Conservation (phyloP, 2,797 vertebrate species). For the Pipistrellus pygmaeus region DNA sequence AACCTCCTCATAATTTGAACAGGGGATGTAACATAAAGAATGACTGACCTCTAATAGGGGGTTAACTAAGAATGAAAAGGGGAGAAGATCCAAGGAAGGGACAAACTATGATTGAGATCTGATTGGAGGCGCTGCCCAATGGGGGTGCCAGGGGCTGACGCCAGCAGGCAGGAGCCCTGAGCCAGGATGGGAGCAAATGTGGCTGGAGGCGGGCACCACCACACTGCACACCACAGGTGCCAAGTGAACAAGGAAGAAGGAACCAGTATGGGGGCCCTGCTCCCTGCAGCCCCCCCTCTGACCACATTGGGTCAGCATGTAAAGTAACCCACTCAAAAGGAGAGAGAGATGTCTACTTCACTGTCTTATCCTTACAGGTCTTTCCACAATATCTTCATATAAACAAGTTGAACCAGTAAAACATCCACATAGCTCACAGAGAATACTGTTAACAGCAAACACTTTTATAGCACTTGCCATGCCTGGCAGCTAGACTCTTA, state of each 20-base stretch:
- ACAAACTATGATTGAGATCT: not conserved
- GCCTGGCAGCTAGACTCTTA: not conserved
- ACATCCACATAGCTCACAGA: not conserved
- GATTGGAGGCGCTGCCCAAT: not conserved
- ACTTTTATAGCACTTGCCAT: rapidly evolving
- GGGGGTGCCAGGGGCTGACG: not conserved
- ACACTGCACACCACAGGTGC: not conserved
- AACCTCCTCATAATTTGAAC: not conserved
- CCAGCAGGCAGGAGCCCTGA: not conserved
- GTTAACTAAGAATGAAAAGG: not conserved
- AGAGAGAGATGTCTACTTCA: not conserved
- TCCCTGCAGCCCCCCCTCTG: not conserved
- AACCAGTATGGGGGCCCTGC: not conserved
- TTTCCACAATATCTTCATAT: not conserved
- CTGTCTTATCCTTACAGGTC: not conserved
- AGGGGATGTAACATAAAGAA: not conserved
- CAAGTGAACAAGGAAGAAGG: not conserved
- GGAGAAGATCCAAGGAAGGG: not conserved
- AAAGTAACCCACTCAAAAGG: not conserved
- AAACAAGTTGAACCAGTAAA: not conserved
- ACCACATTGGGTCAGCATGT: not conserved
- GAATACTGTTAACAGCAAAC: not conserved
- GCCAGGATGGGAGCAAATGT: not conserved
- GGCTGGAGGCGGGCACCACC: too few relatives aligned
- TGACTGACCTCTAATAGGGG: not conserved